Conservation (phyloP, 2,888 invertebrate genomes). For the Pedicia rivosa region DNA sequence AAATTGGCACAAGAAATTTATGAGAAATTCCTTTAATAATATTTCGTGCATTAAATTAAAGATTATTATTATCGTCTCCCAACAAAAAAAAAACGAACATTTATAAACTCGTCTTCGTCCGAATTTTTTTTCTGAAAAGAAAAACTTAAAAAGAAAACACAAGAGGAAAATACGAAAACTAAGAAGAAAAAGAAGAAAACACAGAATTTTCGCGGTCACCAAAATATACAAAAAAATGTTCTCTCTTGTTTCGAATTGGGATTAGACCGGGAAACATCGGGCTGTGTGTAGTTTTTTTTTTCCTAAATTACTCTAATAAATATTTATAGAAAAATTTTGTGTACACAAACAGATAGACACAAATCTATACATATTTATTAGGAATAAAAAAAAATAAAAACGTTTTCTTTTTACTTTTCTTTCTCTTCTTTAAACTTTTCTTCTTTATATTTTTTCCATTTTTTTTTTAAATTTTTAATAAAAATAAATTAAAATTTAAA, state of each 20-base stretch:
- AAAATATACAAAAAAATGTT: slow-evolving; percentile 25
- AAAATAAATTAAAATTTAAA: slow-evolving; percentile 1
- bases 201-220: slow-evolving; percentile 30
- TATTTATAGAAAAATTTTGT: too few relatives aligned
- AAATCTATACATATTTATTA: not conserved
- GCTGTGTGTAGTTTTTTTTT: not conserved
- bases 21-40: too few relatives aligned
- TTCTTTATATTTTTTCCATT: not conserved
- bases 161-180: not conserved
- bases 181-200: slow-evolving; percentile 1
- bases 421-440: not conserved
- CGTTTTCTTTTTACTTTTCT: too few relatives aligned
- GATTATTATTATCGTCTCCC: not conserved
- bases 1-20: too few relatives aligned
- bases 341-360: not conserved
- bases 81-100: not conserved
- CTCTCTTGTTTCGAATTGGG: slow-evolving; percentile 32
- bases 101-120: slow-evolving; percentile 1
- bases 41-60: too few relatives aligned
- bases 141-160: not conserved
- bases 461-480: slow-evolving; percentile 1
- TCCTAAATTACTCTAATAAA: too few relatives aligned
- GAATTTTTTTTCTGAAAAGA: not conserved
- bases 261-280: slow-evolving; percentile 34
- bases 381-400: not conserved